Evolutionary conservation across 2,888 invertebrate species (phyloP), one percentile per base, ranked within the genome.

Genomic region (Drosophila pseudotalamancana): DNA sequence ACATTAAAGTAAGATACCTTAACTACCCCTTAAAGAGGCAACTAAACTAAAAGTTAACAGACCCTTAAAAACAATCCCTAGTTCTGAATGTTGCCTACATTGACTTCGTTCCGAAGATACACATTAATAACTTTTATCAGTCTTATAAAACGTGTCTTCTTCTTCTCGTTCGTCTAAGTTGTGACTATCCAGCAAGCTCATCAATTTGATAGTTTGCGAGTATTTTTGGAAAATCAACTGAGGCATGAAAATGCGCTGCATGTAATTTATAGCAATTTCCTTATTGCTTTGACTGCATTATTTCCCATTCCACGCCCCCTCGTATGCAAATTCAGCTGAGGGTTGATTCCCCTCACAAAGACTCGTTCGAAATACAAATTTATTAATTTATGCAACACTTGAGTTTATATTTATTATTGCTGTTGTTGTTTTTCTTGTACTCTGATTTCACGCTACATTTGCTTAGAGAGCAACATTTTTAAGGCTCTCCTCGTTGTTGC

Each of bases 351-450:
- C 39, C 34, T 11, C 3, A 18, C 9, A 21, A 11, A 1, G 46
- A 18, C 56, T 14, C 18, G 55, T 25, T 29, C n/a, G 45, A 39
- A 65, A 65, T 39, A 70, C 45, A 69, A 77, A 77, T 70, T 51
- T 80, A 76, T 80, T 84, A 81, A 80, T 84, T 76, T 84, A 80
- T 84, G 73, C 80, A 76, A 73, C 71, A 81, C 82, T 81, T 66
- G 56, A 62, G 63, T 48, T 42, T 62, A 72, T 68, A 64, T 64
- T 68, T 61, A 72, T 72, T 66, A 40, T 57, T 60, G 53, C 64
- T 72, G 75, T 37, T 67, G 29, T 19, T 31, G 45, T 5, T 29
- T 53, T 60, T 6, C 39, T 14, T 40, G 51, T 5, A 16, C 39
- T 69, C 51, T 55, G 60, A 60, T 72, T 73, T 73, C 60, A 70